These are phyloP conservation scores for Vanessa cardui DNA, from an alignment of 2,888 invertebrate genomes.

Conservation along the genomic window DNA sequence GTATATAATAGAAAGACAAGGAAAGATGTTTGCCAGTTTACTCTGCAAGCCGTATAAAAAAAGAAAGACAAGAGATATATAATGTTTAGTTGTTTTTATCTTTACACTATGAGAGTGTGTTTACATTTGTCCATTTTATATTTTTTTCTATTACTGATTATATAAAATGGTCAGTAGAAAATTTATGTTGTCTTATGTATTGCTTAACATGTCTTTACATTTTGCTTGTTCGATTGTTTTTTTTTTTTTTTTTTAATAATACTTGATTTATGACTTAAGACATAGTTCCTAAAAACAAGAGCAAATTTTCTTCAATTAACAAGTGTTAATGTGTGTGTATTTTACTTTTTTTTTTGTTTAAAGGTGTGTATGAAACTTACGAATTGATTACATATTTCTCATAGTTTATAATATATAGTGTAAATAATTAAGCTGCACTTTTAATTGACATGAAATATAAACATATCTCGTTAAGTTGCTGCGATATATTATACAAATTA, in stretches of 20 bases:
- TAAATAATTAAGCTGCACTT: too few species aligned
- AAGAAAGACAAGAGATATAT: background rate
- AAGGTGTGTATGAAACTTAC: background rate
- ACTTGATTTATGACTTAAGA: background rate
- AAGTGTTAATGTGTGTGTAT: too few species aligned
- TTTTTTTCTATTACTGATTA: background rate
- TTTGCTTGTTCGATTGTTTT: background rate
- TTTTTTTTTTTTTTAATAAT: background rate
- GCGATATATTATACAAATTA: too few species aligned
- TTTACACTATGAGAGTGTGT: background rate
- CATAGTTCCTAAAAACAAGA: conserved; percentile 2
- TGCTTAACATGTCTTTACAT: background rate
- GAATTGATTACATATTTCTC: too few species aligned
- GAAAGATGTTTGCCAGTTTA: too few species aligned
- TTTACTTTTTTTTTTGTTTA: background rate
- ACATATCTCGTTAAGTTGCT: too few species aligned
- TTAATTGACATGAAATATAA: too few species aligned
- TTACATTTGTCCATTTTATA: background rate
- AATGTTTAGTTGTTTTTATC: background rate
- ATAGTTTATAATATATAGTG: too few species aligned
- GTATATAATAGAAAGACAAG: too few species aligned
- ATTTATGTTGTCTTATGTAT: background rate
- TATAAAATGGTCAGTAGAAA: background rate
- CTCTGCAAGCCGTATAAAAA: too few species aligned
- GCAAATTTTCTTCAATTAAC: too few species aligned